Percentiles rank a stretch among this genome's conserved stretches.
These are phyloP conservation scores for Saturnia pavonia DNA, from an alignment of 2,888 invertebrate species.

Conservation along the genomic window DNA sequence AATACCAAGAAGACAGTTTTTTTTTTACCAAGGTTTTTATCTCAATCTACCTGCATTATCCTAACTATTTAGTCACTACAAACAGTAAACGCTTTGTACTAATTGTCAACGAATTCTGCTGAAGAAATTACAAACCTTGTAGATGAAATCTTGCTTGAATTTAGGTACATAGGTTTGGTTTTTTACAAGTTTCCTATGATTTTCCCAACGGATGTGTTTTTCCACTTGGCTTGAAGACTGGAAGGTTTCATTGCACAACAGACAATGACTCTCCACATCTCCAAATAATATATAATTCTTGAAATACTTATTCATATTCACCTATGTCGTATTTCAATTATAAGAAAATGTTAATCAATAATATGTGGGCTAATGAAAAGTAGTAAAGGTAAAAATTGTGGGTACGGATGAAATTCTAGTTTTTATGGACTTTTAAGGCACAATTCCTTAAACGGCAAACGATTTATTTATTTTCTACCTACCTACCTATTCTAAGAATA, in stretches of 20 bases:
- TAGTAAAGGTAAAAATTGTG: not conserved
- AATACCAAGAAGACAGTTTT: too few species aligned
- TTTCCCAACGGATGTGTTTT: constrained; percentile 58
- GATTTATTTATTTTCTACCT: not conserved
- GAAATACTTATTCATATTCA: constrained; percentile 36
- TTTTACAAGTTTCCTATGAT: constrained; percentile 51
- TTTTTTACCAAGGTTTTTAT: too few species aligned
- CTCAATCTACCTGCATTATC: too few species aligned
- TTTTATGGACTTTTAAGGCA: not conserved
- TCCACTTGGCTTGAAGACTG: constrained; percentile 40
- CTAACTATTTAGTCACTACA: not conserved
- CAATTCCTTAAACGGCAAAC: not conserved
- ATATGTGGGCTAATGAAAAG: not conserved
- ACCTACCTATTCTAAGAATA: too few species aligned
- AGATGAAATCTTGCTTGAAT: constrained; percentile 50
- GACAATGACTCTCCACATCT: constrained; percentile 51
- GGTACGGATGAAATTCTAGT: not conserved
- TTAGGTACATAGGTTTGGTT: constrained; percentile 38
- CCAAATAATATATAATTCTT: constrained; percentile 62
- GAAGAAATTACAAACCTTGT: constrained; percentile 43
- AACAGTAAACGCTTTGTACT: not conserved
- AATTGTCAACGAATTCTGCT: not conserved
- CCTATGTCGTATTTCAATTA: not conserved
- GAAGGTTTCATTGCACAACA: constrained; percentile 56
- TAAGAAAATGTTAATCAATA: too few species aligned